Base-by-base conservation (phyloP, 2,888 invertebrate species). In the Polydrusus pterygomalis region DNA sequence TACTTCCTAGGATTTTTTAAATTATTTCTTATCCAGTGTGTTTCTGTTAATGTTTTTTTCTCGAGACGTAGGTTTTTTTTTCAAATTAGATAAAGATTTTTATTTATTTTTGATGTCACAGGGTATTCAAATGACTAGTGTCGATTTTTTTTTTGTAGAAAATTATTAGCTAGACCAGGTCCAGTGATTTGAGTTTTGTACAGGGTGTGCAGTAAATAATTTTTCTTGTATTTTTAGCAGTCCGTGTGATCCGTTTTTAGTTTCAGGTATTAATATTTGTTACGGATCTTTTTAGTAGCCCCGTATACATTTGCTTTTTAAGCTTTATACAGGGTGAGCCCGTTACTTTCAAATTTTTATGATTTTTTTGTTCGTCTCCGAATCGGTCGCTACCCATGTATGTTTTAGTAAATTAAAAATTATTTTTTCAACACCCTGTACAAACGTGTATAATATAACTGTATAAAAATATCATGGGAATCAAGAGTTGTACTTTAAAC, bases 11-110 rank as follows among this genome's bases (percentile, higher is more conserved):
- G 49, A 49, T 49, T 60, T 70, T 62, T 58, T 30, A 62, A 70
- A 62, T 70, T 56, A 70, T 43, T 72, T 65, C 34, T 34, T 68
- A 25, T 25, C 74, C 74, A 74, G 68, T 74, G 62, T 74, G 67
- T 74, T 74, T 74, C 67, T 68, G 68, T 74, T 68, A 17, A 15
- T 13, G 40, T 38, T 20, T 43, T 69, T n/a, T 60, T 18, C 38
- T 38, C 3, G 38, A 38, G 17, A 18, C 11, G 38, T 40, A 58
- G 38, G 40, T 6, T 13, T 58, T 69, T 40, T 68, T 58, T 30
- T n/a, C 34, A 45, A 56, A 17, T 58, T 58, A 30, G n/a, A 58
- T 58, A 17, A 47, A 58, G 18, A 49, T 62, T 70, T 56, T 47
- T 56, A 45, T 60, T 70, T 56, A 45, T 70, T 58, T 70, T 70